Percentiles rank a stretch among this genome's conserved stretches.
Conservation (phyloP, 2,113 vertebrate species). For the Seriola rivoliana region DNA sequence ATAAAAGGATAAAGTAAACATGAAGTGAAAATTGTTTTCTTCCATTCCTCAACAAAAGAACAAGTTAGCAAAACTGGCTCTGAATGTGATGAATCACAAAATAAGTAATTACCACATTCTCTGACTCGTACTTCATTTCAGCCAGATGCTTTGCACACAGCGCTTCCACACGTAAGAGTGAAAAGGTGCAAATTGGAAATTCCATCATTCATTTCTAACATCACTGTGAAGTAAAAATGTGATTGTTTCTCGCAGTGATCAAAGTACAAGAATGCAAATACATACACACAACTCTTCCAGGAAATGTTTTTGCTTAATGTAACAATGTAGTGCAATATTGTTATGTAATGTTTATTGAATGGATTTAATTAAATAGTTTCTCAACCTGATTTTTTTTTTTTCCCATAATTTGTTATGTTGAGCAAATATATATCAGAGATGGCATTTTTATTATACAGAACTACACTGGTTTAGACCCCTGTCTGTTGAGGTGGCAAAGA, state of each 20-base stretch:
- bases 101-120: constrained; percentile 15
- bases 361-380: background rate
- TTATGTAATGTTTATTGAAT: background rate
- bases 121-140: background rate
- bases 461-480: background rate
- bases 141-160: background rate
- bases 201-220: background rate
- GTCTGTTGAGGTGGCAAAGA: background rate
- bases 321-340: background rate
- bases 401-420: background rate
- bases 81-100: too few relatives aligned
- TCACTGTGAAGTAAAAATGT: background rate
- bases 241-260: background rate
- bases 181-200: constrained; percentile 16
- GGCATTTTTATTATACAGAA: background rate
- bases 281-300: background rate
- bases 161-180: background rate
- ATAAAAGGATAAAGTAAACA: background rate
- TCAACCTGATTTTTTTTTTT: background rate
- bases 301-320: background rate
- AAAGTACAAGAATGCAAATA: background rate
- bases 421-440: background rate
- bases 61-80: background rate
- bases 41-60: background rate
- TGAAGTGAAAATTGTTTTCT: too few relatives aligned